Evolutionary conservation across 1,140 invertebrate genomes (phyloP), one percentile per base, ranked within the genome.

Genomic region (Zaprionus ghesquierei): DNA sequence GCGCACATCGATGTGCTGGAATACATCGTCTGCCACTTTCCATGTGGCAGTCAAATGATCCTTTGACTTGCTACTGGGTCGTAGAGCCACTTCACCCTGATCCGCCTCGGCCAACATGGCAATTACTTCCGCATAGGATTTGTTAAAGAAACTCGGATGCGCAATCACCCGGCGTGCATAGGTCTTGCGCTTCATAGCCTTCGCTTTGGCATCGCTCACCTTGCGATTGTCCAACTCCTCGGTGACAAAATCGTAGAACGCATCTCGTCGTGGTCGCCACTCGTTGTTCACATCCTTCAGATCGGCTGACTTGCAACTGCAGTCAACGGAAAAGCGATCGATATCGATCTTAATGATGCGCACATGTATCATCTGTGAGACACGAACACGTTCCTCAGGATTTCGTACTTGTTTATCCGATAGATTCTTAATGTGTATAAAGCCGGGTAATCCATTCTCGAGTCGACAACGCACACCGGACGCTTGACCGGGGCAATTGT

Each of bases 11-110:
- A 99, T 98, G 91, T 99, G 98, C 91, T 99, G 98, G 90, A 97
- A 97, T 65, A 99, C 96, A 13, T 95, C 95, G 53, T 99, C 97
- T 4, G 96, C 94, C 0, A 99, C 98, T 92, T 99, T 99, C 99
- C 98, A 99, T 0, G 98, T 99, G 0, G 99, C 97, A 0, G 98
- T 99, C 49, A 99, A 92, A 92, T 99, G 98, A 92, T 99, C 97
- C 2, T 95, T 94, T 44, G 98, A 98, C 94, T 99, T 98, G 92
- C 98, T 99, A 49, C 98, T 99, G 2, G 99, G 99, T 46, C 99
- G 93, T 31, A 99, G 95, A 20, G 99, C 97, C 2, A 97, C 97
- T 89, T 99, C 99, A 5, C 99, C 99, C 92, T 99, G 97, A 76
- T 98, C 98, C 95, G 99, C 97, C 15, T 95, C 95, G 8, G 94